Evolutionary conservation across 2,113 vertebrate genomes (phyloP).

Genomic region (Cheirogaleus medius): DNA sequence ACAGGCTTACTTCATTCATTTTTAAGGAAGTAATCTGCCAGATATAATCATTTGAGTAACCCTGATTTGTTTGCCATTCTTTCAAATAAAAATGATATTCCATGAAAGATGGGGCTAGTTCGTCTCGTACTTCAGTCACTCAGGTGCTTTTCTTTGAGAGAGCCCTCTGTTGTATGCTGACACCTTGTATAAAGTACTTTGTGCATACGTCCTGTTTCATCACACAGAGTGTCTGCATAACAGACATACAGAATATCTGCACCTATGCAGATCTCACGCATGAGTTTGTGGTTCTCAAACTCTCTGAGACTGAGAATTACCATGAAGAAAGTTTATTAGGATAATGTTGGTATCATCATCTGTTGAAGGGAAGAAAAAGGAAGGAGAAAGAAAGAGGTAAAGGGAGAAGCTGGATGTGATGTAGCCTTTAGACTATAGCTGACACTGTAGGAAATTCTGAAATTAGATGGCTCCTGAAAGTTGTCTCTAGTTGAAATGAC

Average conservation of each 20-base stretch:
- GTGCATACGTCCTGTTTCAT: background rate
- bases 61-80: background rate
- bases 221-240: background rate
- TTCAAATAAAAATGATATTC: background rate
- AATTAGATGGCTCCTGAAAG: background rate
- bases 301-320: background rate
- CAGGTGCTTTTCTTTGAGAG: background rate
- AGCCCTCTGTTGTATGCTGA: background rate
- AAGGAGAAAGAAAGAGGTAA: background rate
- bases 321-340: background rate
- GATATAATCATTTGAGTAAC: background rate
- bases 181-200: background rate
- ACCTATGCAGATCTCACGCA: background rate
- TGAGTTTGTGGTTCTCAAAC: background rate
- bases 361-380: background rate
- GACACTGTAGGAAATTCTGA: background rate
- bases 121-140: background rate
- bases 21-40: background rate
- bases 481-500: background rate
- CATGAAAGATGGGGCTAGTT: background rate
- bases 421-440: background rate
- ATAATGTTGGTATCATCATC: background rate
- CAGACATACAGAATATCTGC: background rate
- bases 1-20: background rate
- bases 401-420: background rate